Evolutionary conservation across 2,797 vertebrate species (phyloP), one percentile per base, ranked within the genome.

Genomic region (Coluber constrictor): DNA sequence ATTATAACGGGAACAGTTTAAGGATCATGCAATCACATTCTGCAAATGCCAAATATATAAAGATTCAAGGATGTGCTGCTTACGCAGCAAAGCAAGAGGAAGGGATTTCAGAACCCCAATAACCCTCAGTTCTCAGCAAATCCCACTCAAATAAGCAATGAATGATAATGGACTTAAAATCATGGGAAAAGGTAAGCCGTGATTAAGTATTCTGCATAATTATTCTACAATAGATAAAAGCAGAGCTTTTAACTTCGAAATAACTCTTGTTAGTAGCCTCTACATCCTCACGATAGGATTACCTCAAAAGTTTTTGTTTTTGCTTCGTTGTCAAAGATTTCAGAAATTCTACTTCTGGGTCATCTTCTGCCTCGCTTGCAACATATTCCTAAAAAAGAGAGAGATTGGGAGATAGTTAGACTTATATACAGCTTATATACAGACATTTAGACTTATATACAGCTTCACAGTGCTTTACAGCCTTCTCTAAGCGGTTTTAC

Each of bases 281-380:
- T 60, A 94, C 61, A 10, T 54, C 37, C 18, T 54, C 92, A 86
- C 25, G 7, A 55, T 63, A 90, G 13, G 92, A 93, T 91, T 97
- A 99, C 99, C 99, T 98, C 96, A 99, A 98, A 57, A 99, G 99
- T 95, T 99, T 99, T 97, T 99, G 99, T 94, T 99, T 99, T 95
- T 99, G 98, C 95, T 99, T 99, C 61, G 99, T 99, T 27, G 99
- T 98, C 91, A 99, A 96, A 15, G 99, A 99, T 97, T 99, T 99
- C 95, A 99, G 98, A 97, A 99, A 99, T 96, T 99, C 99, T 66
- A 99, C 98, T 97, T 99, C 99, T 37, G 99, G 99, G 96, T 99
- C 99, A 2, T 99, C 99, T 90, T 99, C 99, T 93, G 98, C 98
- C 60, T 99, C 99, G 95, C 99, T 99, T 94, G 98, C 98, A 92